phyloP scores from a whole-genome alignment of 1,140 invertebrate genomes.

The Calycopis cecrops region DNA sequence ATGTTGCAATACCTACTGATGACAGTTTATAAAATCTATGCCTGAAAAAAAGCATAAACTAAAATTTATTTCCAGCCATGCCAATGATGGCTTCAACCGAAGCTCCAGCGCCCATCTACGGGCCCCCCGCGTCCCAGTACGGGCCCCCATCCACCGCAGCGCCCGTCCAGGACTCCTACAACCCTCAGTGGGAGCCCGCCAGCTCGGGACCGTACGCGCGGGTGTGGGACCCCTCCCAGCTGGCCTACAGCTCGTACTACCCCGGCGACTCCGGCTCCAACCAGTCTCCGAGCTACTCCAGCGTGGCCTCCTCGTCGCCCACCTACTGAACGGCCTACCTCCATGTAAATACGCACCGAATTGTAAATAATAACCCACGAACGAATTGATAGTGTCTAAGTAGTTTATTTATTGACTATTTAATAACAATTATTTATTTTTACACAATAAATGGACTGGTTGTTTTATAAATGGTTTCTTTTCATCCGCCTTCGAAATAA shows the following conservation, averaged over 20 bases:
- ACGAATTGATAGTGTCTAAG: conserved; percentile 58
- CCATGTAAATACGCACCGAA: conserved; percentile 34
- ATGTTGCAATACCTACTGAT: too few relatives aligned
- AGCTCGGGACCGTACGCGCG: conserved; percentile 82
- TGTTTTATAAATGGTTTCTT: too few relatives aligned
- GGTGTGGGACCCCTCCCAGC: conserved; percentile 81
- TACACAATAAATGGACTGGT: conserved; percentile 64
- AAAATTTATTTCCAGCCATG: conserved; percentile 76
- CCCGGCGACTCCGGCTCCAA: conserved; percentile 77
- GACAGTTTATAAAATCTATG: too few relatives aligned
- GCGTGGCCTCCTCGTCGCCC: conserved; percentile 69
- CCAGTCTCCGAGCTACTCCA: conserved; percentile 73
- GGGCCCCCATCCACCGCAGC: conserved; percentile 78
- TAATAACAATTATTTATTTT: conserved; percentile 63
- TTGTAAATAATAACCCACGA: conserved; percentile 50
- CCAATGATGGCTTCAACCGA: conserved; percentile 81
- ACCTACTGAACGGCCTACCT: conserved; percentile 51
- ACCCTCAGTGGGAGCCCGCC: conserved; percentile 81
- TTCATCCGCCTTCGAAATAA: too few relatives aligned
- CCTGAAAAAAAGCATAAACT: background rate
- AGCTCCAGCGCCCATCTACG: conserved; percentile 29
- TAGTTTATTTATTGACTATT: conserved; percentile 66
- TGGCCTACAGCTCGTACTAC: conserved; percentile 88
- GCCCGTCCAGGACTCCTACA: conserved; percentile 80
- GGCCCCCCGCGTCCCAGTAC: conserved; percentile 74